These are phyloP conservation scores for Dynastes tityus DNA, from an alignment of 2,888 invertebrate genomes.

Conservation along the genomic window DNA sequence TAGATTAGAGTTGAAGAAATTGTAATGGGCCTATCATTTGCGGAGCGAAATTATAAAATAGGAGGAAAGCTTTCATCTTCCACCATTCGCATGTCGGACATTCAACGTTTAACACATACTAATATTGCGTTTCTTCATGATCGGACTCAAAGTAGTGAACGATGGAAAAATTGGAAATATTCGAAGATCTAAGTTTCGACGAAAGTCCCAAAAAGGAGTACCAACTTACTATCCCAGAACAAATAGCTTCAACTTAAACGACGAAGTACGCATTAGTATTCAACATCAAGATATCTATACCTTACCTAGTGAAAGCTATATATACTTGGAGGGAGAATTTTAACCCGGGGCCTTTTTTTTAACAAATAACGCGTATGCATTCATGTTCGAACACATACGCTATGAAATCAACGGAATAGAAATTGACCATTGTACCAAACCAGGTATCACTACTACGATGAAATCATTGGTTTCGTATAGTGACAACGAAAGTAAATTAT, in stretches of 20 bases:
- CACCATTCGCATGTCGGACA: conserved; percentile 50
- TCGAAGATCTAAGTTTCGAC: conserved; percentile 31
- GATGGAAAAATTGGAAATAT: conserved; percentile 37
- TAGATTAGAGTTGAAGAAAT: conserved; percentile 58
- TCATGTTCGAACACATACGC: conserved; percentile 52
- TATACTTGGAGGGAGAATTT: too few species aligned
- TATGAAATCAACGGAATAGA: conserved; percentile 65
- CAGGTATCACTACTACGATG: conserved; percentile 62
- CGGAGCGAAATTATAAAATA: background rate
- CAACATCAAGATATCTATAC: background rate
- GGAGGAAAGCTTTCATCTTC: too few species aligned
- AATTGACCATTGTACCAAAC: conserved; percentile 63
- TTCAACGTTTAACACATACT: conserved; percentile 18
- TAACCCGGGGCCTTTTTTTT: too few species aligned
- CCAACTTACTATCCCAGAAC: too few species aligned
- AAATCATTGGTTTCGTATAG: conserved; percentile 61
- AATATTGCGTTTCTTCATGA: conserved; percentile 16
- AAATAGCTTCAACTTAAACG: too few species aligned
- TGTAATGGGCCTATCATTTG: conserved; percentile 17
- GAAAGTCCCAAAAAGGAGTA: conserved; percentile 46
- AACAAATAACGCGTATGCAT: conserved; percentile 60
- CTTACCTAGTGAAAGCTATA: background rate
- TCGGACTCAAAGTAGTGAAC: conserved; percentile 44
- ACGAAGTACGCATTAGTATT: too few species aligned
- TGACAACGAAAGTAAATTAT: conserved; percentile 56